These are phyloP conservation scores for Phalangium opilio DNA, from an alignment of 2,888 invertebrate species.

Conservation along the genomic window DNA sequence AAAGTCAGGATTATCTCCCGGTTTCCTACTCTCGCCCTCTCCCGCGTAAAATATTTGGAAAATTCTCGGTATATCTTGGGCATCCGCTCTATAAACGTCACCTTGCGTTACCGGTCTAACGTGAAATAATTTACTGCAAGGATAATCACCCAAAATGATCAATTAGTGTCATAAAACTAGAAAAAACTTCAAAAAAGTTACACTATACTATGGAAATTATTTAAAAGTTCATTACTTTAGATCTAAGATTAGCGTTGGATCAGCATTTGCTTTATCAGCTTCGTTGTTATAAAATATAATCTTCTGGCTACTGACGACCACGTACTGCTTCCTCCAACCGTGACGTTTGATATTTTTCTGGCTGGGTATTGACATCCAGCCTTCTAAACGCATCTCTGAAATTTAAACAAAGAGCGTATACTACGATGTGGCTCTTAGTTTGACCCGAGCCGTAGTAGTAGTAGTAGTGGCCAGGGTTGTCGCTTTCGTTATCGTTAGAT, in stretches of 20 bases:
- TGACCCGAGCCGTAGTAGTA: no score
- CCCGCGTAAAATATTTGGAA: slow-evolving; percentile 89
- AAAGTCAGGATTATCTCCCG: slow-evolving; percentile 27
- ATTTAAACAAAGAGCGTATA: no score
- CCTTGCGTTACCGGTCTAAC: slow-evolving; percentile 96
- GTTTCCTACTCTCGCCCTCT: slow-evolving; percentile 59
- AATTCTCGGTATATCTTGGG: slow-evolving; percentile 97
- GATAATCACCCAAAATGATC: no score
- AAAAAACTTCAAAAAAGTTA: no score
- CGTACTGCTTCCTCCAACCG: slow-evolving; percentile 94
- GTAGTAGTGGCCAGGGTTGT: no score
- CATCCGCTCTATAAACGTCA: slow-evolving; percentile 96
- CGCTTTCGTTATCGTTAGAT: no score
- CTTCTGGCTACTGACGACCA: slow-evolving; percentile 89
- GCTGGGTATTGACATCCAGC: slow-evolving; percentile 88
- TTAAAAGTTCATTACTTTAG: slow-evolving; percentile 44
- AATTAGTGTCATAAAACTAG: no score
- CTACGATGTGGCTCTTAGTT: no score
- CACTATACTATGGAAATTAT: neutral
- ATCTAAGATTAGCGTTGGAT: slow-evolving; percentile 87
- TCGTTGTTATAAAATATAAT: slow-evolving; percentile 94
- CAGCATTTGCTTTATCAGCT: slow-evolving; percentile 80
- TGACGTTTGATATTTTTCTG: slow-evolving; percentile 88
- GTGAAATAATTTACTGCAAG: slow-evolving; percentile 86
- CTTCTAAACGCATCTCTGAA: slow-evolving; percentile 50